Conservation (phyloP, 2,888 invertebrate species). For the Rhogogaster chlorosoma region DNA sequence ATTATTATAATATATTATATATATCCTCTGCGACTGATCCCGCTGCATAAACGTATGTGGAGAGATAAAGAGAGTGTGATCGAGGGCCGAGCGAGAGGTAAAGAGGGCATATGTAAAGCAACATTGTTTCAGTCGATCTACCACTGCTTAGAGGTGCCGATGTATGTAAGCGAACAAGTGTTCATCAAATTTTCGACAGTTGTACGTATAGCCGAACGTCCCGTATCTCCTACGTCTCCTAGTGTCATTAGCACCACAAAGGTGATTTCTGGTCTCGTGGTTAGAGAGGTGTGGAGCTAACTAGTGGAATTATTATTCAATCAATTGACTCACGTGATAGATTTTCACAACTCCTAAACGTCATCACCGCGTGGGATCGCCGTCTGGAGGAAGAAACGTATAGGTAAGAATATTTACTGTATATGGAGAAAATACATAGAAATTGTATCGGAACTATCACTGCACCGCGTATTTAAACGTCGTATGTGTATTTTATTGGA, state of each 20-base stretch:
- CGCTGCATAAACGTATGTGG: conserved; percentile 55
- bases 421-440: neutral
- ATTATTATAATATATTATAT: conserved; percentile 72
- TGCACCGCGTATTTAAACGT: neutral
- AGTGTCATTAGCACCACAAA: neutral
- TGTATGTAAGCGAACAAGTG: conserved; percentile 11
- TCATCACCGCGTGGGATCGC: neutral
- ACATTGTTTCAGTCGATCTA: conserved; percentile 48
- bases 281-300: neutral
- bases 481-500: conserved; percentile 5
- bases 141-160: conserved; percentile 39
- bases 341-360: neutral
- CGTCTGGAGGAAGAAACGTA: neutral
- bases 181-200: neutral
- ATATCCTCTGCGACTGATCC: conserved; percentile 59
- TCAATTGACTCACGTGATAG: neutral
- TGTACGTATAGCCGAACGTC: neutral
- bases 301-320: neutral
- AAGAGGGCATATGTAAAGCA: conserved; percentile 56
- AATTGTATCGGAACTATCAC: neutral
- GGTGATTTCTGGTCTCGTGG: neutral
- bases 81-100: conserved; percentile 53
- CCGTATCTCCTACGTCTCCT: neutral
- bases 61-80: conserved; percentile 55
- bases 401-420: neutral